Evolutionary conservation across 2,888 invertebrate species (phyloP), one percentile per base, ranked within the genome.

Genomic region (Minunthozetes semirufus): DNA sequence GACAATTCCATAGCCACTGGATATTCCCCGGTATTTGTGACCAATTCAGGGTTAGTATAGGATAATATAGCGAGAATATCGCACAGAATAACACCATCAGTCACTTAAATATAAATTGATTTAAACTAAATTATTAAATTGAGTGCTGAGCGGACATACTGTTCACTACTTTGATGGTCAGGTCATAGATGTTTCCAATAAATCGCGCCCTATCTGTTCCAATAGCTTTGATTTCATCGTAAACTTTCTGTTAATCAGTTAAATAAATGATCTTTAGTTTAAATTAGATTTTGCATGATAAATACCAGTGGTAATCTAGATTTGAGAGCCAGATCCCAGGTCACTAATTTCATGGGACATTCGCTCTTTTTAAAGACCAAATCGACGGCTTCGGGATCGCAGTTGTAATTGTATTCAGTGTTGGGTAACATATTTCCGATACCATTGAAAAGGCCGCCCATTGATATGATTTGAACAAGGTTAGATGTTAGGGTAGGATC

Each of bases 381-480:
- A 79, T 88, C 84, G 0, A 89, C 91, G 1, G 91, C 89, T 82
- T 92, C 92, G 0, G 92, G 90, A 82, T 92, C 92, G 27, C 83
- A 83, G 78, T 86, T 86, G 81, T 92, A 91, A 83, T 92, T 92
- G 80, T 89, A 92, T 82, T 92, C 92, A 0, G 89, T 89, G 56
- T 87, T 82, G 1, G 86, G 81, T 1, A 87, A 86, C 27, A 83
- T 82, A 80, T 89, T 89, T 22, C 89, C 89, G 29, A 85, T 27
- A 8, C 80, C 81, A 73, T 80, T 77, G 38, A 80, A 78, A 72
- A 82, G 82, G 19, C 79, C 79, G 19, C 78, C 79, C 78, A 79
- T 76, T 29, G 76, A 56, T n/a, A 75, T 59, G 4, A 79, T 33
- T 5, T 75, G 61, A 13, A 76, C 76, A 59, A 79, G 61, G 1